phyloP scores from a whole-genome alignment of 2,797 vertebrate species.

The Myotis planiceps region DNA sequence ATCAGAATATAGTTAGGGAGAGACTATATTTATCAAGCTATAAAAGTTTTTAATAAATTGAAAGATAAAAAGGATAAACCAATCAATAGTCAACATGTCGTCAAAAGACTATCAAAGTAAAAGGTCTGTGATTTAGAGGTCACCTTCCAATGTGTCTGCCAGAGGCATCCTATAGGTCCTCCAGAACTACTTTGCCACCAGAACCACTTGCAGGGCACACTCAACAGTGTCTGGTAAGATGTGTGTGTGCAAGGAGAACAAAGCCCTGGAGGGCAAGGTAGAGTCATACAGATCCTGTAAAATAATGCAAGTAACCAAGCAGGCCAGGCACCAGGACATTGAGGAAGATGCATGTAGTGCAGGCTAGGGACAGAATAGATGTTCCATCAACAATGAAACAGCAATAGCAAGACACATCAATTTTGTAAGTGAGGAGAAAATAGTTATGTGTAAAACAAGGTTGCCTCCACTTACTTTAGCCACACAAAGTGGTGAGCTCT shows the following conservation, averaged over 20 bases:
- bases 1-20: neutral
- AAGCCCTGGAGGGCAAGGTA: neutral
- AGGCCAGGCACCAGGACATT: neutral
- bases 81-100: constrained; percentile 10
- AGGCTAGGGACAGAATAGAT: neutral
- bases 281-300: neutral
- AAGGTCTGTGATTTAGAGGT: neutral
- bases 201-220: neutral
- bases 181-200: neutral
- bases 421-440: neutral
- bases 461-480: neutral
- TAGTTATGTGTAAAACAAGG: neutral
- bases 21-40: neutral
- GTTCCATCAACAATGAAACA: neutral
- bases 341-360: neutral
- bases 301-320: neutral
- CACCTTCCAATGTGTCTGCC: neutral
- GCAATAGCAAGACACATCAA: neutral
- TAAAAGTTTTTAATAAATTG: neutral
- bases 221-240: neutral
- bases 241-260: neutral
- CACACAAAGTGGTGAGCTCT: neutral
- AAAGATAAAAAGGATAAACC: neutral
- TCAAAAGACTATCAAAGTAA: neutral
- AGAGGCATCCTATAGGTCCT: neutral